These are phyloP conservation scores for Daktulosphaira vitifoliae DNA, from an alignment of 1,140 invertebrate genomes.

Conservation along the genomic window DNA sequence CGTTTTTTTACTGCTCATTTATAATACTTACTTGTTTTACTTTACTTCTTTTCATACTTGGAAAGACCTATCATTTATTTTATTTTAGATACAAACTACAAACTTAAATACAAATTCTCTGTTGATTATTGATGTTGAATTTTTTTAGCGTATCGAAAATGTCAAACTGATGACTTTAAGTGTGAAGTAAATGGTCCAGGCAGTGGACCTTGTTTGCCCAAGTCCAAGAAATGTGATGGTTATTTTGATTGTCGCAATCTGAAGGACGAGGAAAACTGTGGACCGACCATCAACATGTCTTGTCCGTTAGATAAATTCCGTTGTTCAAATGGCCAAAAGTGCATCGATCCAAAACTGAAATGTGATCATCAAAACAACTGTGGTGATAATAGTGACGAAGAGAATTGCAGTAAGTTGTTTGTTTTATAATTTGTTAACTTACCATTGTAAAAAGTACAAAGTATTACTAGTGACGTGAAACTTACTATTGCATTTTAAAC, in stretches of 20 bases:
- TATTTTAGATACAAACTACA: too few species aligned
- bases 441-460: too few species aligned
- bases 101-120: too few species aligned
- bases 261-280: constrained; percentile 73
- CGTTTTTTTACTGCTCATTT: too few species aligned
- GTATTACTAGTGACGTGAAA: too few species aligned
- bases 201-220: constrained; percentile 61
- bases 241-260: constrained; percentile 79
- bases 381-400: constrained; percentile 81
- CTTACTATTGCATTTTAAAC: too few species aligned
- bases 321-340: constrained; percentile 71
- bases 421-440: too few species aligned
- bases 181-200: constrained; percentile 44
- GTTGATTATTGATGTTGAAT: too few species aligned
- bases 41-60: too few species aligned
- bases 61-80: too few species aligned
- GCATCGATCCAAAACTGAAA: constrained; percentile 68
- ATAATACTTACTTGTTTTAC: too few species aligned
- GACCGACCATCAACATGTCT: constrained; percentile 48
- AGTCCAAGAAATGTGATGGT: constrained; percentile 80
- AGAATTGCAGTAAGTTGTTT: constrained; percentile 64
- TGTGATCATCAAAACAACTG: constrained; percentile 87
- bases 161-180: constrained; percentile 71
- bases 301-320: constrained; percentile 83
- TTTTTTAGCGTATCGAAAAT: constrained; percentile 71